phyloP scores from a whole-genome alignment of 2,888 invertebrate genomes.

The Cryptocheilus praepositus region DNA sequence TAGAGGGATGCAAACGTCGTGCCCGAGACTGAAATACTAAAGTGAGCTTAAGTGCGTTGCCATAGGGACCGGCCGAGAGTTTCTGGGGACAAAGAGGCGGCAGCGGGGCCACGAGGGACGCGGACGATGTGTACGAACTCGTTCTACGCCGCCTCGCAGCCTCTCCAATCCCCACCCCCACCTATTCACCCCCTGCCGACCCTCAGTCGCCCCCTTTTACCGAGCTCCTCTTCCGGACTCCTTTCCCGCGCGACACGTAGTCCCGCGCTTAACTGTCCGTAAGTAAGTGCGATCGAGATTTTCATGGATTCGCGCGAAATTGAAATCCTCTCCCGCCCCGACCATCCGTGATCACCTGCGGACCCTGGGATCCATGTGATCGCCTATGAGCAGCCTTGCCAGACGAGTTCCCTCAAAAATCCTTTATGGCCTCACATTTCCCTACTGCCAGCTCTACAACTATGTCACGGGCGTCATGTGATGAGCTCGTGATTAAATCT shows the following conservation, averaged over 20 bases:
- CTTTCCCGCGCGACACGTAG: slow-evolving; percentile 31
- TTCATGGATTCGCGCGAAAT: slow-evolving; percentile 46
- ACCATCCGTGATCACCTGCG: no score
- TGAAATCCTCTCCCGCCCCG: background rate
- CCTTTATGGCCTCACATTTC: no score
- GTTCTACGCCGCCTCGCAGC: slow-evolving; percentile 7
- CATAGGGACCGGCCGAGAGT: slow-evolving; percentile 56
- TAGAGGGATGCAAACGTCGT: slow-evolving; percentile 43
- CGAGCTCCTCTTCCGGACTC: background rate
- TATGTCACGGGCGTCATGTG: no score
- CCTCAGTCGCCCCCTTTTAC: background rate
- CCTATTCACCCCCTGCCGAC: background rate
- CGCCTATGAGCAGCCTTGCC: no score
- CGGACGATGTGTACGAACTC: slow-evolving; percentile 23
- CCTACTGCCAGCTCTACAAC: no score
- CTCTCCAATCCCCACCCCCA: slow-evolving; percentile 10
- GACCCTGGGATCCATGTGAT: no score
- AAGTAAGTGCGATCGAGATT: slow-evolving; percentile 55
- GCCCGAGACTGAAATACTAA: slow-evolving; percentile 60
- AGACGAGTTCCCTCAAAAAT: no score
- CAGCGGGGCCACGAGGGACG: slow-evolving; percentile 5
- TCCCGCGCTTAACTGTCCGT: slow-evolving; percentile 51
- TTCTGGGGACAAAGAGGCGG: slow-evolving; percentile 25
- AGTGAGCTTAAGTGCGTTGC: slow-evolving; percentile 65
- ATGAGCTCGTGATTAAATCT: no score